A percentile compares a stretch with the other conserved stretches of the same genome.
Evolutionary conservation across 2,113 vertebrate species (phyloP).

Genomic region (Periophthalmodon schlosseri): DNA sequence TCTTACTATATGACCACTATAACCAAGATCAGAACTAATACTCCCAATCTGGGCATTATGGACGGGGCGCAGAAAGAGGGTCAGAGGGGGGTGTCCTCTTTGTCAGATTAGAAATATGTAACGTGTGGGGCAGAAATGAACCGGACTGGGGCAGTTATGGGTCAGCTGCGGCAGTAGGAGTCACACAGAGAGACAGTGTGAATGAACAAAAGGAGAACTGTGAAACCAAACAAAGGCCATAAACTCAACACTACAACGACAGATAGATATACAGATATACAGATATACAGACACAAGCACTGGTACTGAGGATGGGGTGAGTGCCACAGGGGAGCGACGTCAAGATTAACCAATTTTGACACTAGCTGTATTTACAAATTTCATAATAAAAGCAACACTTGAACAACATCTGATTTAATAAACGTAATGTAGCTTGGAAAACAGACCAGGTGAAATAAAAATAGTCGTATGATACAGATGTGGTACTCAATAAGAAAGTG

Average conservation of each 20-base stretch:
- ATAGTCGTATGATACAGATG: too few relatives aligned
- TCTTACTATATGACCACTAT: too few relatives aligned
- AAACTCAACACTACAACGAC: slow-evolving; percentile 2
- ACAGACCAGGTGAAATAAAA: too few relatives aligned
- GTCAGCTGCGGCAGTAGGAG: slow-evolving; percentile 54
- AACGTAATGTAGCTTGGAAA: too few relatives aligned
- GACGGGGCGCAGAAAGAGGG: background rate
- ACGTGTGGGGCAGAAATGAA: slow-evolving; percentile 33
- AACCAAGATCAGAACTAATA: background rate
- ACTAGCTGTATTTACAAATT: too few relatives aligned
- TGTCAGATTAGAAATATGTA: slow-evolving; percentile 26
- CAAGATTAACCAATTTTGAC: too few relatives aligned
- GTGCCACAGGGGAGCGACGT: background rate
- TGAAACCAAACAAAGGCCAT: slow-evolving; percentile 55
- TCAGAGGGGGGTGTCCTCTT: background rate
- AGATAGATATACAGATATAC: background rate
- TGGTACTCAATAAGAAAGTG: too few relatives aligned
- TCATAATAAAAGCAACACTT: too few relatives aligned
- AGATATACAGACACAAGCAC: background rate
- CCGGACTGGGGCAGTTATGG: slow-evolving; percentile 42
- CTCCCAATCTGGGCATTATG: background rate
- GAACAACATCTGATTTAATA: too few relatives aligned
- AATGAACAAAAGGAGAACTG: slow-evolving; percentile 57
- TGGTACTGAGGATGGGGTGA: background rate
- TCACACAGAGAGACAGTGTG: slow-evolving; percentile 56